Evolutionary conservation across 1,140 invertebrate genomes (phyloP).

Genomic region (Pseudomyrmex concolor): DNA sequence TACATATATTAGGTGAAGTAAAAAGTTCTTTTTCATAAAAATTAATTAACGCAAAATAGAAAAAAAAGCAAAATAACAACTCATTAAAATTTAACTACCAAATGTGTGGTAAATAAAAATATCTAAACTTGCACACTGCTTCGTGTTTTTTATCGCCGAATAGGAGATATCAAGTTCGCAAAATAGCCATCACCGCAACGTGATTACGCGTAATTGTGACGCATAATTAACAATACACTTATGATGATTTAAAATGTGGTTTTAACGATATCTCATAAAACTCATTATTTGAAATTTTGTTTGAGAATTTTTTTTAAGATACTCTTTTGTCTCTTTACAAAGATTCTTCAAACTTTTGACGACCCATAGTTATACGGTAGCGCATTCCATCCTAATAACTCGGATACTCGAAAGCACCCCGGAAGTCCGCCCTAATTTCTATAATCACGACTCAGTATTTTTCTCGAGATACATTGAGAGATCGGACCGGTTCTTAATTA

Average conservation of each 20-base stretch:
- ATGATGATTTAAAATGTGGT: constrained; percentile 20
- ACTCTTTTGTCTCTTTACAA: too few species aligned
- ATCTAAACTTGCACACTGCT: not conserved
- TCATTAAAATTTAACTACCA: too few species aligned
- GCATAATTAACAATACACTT: constrained; percentile 38
- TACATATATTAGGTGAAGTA: too few species aligned
- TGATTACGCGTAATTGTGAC: constrained; percentile 27
- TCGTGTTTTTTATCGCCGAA: not conserved
- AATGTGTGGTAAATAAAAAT: not conserved
- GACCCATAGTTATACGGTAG: constrained; percentile 68
- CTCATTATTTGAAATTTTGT: not conserved
- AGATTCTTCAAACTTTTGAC: constrained; percentile 21
- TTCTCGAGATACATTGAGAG: not conserved
- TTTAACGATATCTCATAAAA: constrained; percentile 45
- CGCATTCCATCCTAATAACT: constrained; percentile 48
- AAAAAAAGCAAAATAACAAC: too few species aligned
- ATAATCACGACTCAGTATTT: constrained; percentile 67
- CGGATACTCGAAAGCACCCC: constrained; percentile 47
- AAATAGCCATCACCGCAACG: not conserved
- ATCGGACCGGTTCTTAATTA: constrained; percentile 58
- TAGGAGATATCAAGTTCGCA: constrained; percentile 2
- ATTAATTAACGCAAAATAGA: too few species aligned
- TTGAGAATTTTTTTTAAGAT: too few species aligned
- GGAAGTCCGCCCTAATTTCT: constrained; percentile 70
- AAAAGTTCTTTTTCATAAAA: too few species aligned